A percentile compares a stretch with the other conserved stretches of the same genome.
Evolutionary conservation across 2,888 invertebrate species (phyloP).

Genomic region (Drosophila limbata): DNA sequence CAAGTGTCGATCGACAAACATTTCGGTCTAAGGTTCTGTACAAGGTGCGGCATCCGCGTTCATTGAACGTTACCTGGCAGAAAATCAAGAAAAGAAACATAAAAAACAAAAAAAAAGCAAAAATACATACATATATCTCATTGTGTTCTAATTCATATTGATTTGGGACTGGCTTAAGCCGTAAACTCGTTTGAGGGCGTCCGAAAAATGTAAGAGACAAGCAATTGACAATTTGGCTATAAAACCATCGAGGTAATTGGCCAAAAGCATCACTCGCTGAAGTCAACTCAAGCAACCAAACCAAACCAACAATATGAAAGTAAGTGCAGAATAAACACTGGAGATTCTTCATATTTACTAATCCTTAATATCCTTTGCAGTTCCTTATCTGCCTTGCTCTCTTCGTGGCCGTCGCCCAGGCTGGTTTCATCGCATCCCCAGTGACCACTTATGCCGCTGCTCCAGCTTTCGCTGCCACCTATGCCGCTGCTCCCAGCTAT

Average conservation of each 20-base stretch:
- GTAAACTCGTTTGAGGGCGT: slow-evolving; percentile 62
- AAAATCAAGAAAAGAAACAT: slow-evolving; percentile 16
- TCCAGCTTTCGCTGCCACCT: slow-evolving; percentile 57
- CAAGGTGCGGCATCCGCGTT: slow-evolving; percentile 69
- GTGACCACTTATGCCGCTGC: slow-evolving; percentile 55
- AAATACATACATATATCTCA: slow-evolving; percentile 25
- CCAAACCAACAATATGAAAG: slow-evolving; percentile 65
- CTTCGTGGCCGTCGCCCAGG: slow-evolving; percentile 79
- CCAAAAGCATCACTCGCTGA: slow-evolving; percentile 68
- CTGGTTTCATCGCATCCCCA: slow-evolving; percentile 67
- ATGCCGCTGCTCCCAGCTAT: slow-evolving; percentile 55
- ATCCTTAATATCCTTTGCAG: slow-evolving; percentile 45
- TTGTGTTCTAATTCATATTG: slow-evolving; percentile 72
- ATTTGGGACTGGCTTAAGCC: slow-evolving; percentile 55
- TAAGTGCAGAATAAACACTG: slow-evolving; percentile 32
- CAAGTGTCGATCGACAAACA: slow-evolving; percentile 56
- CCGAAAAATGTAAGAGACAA: slow-evolving; percentile 6
- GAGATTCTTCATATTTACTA: neutral
- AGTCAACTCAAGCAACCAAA: slow-evolving; percentile 38
- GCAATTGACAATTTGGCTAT: slow-evolving; percentile 31
- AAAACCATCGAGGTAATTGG: slow-evolving; percentile 41
- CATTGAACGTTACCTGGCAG: slow-evolving; percentile 67
- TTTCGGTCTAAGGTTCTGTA: slow-evolving; percentile 30
- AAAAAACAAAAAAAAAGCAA: slow-evolving; percentile 3
- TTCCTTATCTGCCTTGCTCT: slow-evolving; percentile 82